phyloP scores from a whole-genome alignment of 23 tunicate genomes.

The Styela clava region DNA sequence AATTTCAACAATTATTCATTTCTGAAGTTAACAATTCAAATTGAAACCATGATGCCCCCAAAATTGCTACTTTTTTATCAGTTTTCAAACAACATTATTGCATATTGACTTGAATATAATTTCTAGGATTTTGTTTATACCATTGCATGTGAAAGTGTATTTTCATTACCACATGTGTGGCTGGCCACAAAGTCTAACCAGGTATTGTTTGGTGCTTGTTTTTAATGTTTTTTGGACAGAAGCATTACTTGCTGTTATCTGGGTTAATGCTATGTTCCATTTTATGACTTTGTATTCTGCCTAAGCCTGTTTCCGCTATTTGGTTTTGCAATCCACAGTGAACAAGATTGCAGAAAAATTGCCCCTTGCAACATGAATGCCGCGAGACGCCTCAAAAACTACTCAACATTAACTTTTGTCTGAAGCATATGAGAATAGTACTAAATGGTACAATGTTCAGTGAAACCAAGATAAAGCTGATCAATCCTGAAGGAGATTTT shows the following conservation, averaged over 20 bases:
- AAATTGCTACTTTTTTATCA: too few relatives aligned
- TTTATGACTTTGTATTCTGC: neutral
- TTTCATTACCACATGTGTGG: neutral
- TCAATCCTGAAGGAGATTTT: neutral
- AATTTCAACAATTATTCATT: neutral
- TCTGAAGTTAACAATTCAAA: neutral
- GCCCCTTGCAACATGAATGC: neutral
- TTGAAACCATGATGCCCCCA: neutral
- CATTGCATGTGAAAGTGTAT: neutral
- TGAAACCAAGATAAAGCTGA: neutral
- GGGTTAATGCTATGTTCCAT: neutral
- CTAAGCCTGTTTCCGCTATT: neutral
- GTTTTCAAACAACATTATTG: neutral
- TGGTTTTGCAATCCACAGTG: neutral
- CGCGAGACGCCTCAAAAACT: neutral
- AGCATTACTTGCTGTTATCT: neutral
- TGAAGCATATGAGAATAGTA: neutral
- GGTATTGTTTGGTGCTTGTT: neutral
- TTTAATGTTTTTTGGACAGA: neutral
- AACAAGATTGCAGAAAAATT: too few relatives aligned
- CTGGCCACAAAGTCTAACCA: neutral
- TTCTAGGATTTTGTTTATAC: neutral
- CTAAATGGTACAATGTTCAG: too few relatives aligned
- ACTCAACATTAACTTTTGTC: neutral
- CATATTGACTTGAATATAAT: neutral